Conservation (phyloP, 30 jellyfish, hydroid and myxozoan genomes). For the Aurelia sp. region DNA sequence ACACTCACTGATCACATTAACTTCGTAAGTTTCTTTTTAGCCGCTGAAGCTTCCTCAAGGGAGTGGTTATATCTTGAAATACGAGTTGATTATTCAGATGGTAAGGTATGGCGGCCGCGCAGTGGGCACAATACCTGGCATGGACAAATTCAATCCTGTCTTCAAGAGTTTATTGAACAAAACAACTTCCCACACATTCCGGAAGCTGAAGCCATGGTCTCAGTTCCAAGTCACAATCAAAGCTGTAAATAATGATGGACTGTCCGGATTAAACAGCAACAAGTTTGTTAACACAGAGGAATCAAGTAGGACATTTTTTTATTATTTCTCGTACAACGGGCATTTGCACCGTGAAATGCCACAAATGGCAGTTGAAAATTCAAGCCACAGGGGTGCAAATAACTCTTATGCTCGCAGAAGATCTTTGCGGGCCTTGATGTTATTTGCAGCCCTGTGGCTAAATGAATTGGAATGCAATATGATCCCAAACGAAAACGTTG, state of each 20-base stretch:
- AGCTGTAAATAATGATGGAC: conserved; percentile 9
- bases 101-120: conserved; percentile 8
- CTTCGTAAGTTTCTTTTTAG: background rate
- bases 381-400: too few species aligned
- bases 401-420: too few species aligned
- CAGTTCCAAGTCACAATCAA: conserved; percentile 3
- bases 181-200: background rate
- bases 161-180: background rate
- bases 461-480: too few species aligned
- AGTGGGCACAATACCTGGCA: background rate
- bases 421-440: too few species aligned
- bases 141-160: background rate
- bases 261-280: background rate
- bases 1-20: too few species aligned
- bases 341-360: too few species aligned
- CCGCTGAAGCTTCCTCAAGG: conserved; percentile 17
- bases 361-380: too few species aligned
- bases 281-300: conserved; percentile 18
- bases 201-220: conserved; percentile 57
- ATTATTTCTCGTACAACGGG: background rate
- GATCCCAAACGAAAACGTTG: too few species aligned
- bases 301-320: conserved; percentile 17
- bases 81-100: conserved; percentile 6
- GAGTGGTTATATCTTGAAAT: conserved; percentile 27
- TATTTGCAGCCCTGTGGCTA: too few species aligned